phyloP scores from a whole-genome alignment of 2,797 vertebrate genomes.

The Syndactyla subalaris region DNA sequence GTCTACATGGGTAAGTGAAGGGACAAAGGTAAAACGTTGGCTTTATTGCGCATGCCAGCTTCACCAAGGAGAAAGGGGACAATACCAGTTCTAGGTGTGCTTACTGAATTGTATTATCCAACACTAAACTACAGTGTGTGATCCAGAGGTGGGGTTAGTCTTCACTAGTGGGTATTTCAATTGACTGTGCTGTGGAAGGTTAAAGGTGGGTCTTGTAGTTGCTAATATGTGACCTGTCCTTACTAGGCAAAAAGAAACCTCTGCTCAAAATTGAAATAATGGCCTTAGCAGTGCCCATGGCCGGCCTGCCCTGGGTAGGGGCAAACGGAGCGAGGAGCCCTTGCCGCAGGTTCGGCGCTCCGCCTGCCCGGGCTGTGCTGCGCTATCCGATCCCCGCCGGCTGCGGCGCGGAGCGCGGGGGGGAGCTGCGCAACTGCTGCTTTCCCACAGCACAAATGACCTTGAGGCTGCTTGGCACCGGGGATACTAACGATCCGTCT shows the following conservation, averaged over 20 bases:
- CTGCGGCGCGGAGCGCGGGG: neutral
- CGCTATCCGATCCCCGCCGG: neutral
- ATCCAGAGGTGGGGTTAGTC: neutral
- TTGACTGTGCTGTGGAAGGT: fast-evolving
- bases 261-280: neutral
- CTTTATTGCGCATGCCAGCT: neutral
- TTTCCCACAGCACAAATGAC: constrained; percentile 58
- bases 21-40: neutral
- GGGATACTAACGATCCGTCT: constrained; percentile 35
- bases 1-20: neutral
- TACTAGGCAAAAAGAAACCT: neutral
- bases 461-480: constrained; percentile 63
- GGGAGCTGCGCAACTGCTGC: constrained; percentile 34
- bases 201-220: neutral
- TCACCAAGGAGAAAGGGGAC: neutral
- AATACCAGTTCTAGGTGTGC: neutral
- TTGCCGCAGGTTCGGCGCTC: fast-evolving
- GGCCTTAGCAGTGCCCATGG: neutral
- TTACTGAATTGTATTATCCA: neutral
- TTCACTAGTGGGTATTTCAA: fast-evolving
- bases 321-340: neutral
- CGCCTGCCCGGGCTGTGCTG: neutral
- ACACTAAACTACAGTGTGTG: fast-evolving
- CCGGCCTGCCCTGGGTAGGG: neutral
- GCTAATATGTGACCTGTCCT: neutral